Conservation (phyloP, 1,140 invertebrate genomes). For the Ruditapes philippinarum region DNA sequence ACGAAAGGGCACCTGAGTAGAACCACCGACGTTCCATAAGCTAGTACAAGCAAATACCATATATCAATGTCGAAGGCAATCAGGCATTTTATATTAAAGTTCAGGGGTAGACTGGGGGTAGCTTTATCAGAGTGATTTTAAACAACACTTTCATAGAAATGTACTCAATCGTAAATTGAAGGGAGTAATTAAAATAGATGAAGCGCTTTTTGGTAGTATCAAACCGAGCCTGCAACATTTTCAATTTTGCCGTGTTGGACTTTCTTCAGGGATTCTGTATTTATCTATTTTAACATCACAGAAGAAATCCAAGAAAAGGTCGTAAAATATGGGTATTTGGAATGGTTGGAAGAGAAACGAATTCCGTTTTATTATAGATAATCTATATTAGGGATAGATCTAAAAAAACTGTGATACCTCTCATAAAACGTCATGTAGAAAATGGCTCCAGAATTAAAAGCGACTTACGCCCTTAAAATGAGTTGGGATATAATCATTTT, state of each 20-base stretch:
- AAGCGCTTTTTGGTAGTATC: background rate
- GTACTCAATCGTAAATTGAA: too few species aligned
- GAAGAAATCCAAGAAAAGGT: background rate
- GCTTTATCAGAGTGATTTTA: background rate
- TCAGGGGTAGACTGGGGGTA: background rate
- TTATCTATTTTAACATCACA: background rate
- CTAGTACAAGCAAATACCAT: background rate
- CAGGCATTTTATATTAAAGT: background rate
- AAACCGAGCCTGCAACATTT: too few species aligned
- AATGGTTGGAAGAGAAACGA: background rate
- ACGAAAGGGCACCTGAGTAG: too few species aligned
- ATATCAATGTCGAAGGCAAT: background rate
- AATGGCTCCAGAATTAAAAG: too few species aligned
- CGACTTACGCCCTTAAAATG: too few species aligned
- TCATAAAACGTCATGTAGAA: too few species aligned
- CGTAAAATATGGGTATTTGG: background rate
- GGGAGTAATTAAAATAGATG: too few species aligned
- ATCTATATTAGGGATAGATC: background rate
- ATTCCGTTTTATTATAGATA: background rate
- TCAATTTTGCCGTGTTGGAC: too few species aligned
- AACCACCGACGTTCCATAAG: too few species aligned
- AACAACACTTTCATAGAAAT: background rate
- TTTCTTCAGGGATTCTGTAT: too few species aligned
- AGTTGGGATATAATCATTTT: too few species aligned
- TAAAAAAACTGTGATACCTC: too few species aligned